These are phyloP conservation scores for Trachemys scripta DNA, from an alignment of 2,113 vertebrate genomes.

Conservation along the genomic window DNA sequence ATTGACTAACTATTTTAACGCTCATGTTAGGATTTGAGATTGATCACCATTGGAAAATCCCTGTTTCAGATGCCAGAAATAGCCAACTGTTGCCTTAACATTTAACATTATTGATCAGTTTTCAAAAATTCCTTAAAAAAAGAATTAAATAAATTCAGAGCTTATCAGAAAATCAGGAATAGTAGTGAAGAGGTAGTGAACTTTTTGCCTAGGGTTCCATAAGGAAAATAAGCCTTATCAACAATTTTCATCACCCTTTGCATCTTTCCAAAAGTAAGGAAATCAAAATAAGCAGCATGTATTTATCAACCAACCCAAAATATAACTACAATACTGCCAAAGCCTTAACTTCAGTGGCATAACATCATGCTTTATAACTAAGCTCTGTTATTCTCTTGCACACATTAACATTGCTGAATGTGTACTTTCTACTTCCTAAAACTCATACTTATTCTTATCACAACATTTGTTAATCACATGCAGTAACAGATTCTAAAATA, in stretches of 20 bases:
- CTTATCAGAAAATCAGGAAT: not conserved
- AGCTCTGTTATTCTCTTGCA: not conserved
- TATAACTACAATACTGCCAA: not conserved
- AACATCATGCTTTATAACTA: not conserved
- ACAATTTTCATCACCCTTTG: not conserved
- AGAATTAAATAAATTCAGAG: not conserved
- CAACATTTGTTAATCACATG: not conserved
- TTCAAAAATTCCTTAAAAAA: not conserved
- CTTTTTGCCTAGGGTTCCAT: not conserved
- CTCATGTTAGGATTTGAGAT: not conserved
- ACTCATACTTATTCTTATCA: accelerated
- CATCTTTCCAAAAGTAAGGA: not conserved
- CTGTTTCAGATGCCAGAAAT: not conserved
- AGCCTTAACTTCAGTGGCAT: accelerated
- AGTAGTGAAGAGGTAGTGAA: not conserved
- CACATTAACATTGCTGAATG: not conserved
- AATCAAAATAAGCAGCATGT: not conserved
- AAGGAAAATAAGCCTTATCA: not conserved
- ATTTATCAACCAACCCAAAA: not conserved
- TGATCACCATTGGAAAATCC: not conserved
- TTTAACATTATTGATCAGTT: not conserved
- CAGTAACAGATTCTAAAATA: not conserved
- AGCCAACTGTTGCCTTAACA: not conserved
- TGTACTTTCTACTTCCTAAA: not conserved
- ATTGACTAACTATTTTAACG: not conserved